Conservation (phyloP, 2,888 invertebrate species). For the Aporophyla lueneburgensis region DNA sequence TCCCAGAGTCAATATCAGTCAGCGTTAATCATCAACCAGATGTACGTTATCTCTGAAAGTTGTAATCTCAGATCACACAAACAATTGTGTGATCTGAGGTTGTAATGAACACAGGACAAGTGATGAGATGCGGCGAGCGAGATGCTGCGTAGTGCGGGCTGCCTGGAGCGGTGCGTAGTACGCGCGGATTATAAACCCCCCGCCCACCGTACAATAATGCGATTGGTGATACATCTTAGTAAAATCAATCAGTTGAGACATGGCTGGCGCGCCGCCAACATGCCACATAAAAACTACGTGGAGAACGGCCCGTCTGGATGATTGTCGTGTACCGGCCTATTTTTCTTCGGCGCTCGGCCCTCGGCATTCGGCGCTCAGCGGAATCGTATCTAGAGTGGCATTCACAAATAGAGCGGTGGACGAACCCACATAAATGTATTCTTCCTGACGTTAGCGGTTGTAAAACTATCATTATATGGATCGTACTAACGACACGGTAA, state of each 20-base stretch:
- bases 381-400: slow-evolving; percentile 52
- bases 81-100: too few relatives aligned
- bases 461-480: slow-evolving; percentile 46
- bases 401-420: slow-evolving; percentile 58
- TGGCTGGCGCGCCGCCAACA: slow-evolving; percentile 74
- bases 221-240: slow-evolving; percentile 71
- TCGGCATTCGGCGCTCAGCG: slow-evolving; percentile 52
- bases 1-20: slow-evolving; percentile 10
- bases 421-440: slow-evolving; percentile 32
- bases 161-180: slow-evolving; percentile 21
- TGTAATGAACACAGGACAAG: neutral
- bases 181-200: slow-evolving; percentile 43
- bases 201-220: slow-evolving; percentile 66
- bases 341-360: slow-evolving; percentile 58
- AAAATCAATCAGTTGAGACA: slow-evolving; percentile 81
- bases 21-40: neutral
- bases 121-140: neutral
- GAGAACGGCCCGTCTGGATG: slow-evolving; percentile 61
- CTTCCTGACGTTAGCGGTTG: slow-evolving; percentile 21
- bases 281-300: slow-evolving; percentile 73
- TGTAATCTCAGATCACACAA: too few relatives aligned
- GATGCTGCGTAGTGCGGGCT: neutral
- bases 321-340: slow-evolving; percentile 56
- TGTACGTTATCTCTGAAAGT: neutral
- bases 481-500: slow-evolving; percentile 12